Percentiles rank a stretch among this genome's conserved stretches.
Conservation (phyloP, 2,888 invertebrate species). For the Neuroscelio doddi region DNA sequence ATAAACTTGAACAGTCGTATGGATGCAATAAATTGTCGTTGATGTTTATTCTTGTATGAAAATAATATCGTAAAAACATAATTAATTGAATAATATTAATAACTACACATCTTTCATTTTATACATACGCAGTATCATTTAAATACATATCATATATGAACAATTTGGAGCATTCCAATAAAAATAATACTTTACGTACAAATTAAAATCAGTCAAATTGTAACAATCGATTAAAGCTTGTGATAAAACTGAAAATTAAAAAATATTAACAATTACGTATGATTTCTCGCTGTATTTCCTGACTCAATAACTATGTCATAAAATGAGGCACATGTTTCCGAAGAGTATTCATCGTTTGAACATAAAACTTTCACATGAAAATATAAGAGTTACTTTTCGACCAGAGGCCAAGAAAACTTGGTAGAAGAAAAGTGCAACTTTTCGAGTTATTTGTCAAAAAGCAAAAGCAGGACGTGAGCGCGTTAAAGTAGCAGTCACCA, state of each 20-base stretch:
- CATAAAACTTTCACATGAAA: neutral
- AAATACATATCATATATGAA: too few species aligned
- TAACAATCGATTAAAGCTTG: neutral
- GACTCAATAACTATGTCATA: constrained; percentile 23
- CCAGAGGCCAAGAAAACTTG: constrained; percentile 16
- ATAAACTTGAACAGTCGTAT: too few species aligned
- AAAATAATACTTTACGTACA: too few species aligned
- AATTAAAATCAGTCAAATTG: too few species aligned
- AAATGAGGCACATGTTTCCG: constrained; percentile 26
- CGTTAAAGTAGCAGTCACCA: constrained; percentile 31
- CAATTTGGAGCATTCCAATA: too few species aligned
- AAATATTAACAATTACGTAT: neutral
- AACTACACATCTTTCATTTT: too few species aligned
- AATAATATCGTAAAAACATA: too few species aligned
- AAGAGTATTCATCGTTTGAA: constrained; percentile 18
- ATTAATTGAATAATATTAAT: too few species aligned
- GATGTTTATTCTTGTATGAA: too few species aligned
- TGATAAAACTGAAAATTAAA: neutral
- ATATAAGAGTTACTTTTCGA: constrained; percentile 15
- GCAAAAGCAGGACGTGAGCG: constrained; percentile 9
- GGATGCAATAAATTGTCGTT: too few species aligned
- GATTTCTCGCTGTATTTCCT: neutral
- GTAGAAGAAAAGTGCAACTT: constrained; percentile 12
- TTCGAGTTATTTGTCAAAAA: constrained; percentile 29
- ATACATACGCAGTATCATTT: too few species aligned